These are phyloP conservation scores for Xylocopa sonorina DNA, from an alignment of 1,140 invertebrate species.

Conservation along the genomic window DNA sequence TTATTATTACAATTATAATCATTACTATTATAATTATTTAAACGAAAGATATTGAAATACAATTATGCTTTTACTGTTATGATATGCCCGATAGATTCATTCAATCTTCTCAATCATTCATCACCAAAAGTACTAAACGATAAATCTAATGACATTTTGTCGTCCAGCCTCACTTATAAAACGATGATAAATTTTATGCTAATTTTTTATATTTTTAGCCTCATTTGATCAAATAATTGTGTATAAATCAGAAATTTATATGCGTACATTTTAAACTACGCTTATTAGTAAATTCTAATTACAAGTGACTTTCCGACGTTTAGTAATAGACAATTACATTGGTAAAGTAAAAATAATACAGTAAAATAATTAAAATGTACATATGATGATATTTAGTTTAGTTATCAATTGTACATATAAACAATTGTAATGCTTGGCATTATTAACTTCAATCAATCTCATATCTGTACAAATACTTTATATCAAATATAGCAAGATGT, in stretches of 20 bases:
- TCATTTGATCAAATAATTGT: not conserved
- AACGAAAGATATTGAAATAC: constrained; percentile 44
- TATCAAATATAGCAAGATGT: constrained; percentile 19
- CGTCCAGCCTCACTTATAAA: constrained; percentile 15
- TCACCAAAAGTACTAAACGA: constrained; percentile 3
- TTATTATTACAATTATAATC: too few species aligned
- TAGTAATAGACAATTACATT: not conserved
- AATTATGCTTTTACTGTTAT: constrained; percentile 24
- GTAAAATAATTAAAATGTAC: constrained; percentile 15
- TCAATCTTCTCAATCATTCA: constrained; percentile 23
- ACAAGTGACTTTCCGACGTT: constrained; percentile 1
- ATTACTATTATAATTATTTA: too few species aligned
- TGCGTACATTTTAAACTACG: not conserved
- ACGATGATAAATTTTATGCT: not conserved
- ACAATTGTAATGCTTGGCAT: not conserved
- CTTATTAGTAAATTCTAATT: not conserved
- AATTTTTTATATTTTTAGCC: constrained; percentile 9
- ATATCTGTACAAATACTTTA: constrained; percentile 17
- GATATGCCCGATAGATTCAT: constrained; percentile 42
- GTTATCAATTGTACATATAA: not conserved
- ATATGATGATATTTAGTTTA: constrained; percentile 13
- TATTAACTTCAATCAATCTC: not conserved
- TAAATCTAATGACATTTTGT: constrained; percentile 1
- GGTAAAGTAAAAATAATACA: constrained; percentile 1
- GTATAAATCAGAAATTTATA: not conserved